Conservation (phyloP, 2,113 vertebrate genomes). For the Catharus fuscescens region DNA sequence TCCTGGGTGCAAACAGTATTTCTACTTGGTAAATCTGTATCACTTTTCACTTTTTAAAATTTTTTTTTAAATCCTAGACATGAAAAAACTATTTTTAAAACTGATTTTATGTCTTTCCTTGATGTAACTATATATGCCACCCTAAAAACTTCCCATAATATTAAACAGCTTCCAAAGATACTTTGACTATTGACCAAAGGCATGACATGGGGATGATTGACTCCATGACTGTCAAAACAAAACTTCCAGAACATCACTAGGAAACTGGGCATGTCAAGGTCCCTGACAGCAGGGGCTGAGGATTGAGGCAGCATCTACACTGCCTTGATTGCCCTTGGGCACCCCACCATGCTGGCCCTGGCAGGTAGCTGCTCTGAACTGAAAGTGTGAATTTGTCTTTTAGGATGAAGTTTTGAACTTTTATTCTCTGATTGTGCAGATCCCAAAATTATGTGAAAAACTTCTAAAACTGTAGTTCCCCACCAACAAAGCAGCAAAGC, state of each 20-base stretch:
- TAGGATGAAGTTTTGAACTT: background rate
- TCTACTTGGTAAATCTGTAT: background rate
- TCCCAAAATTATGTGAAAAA: background rate
- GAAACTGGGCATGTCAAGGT: background rate
- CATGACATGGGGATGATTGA: rapidly evolving
- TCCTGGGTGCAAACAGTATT: background rate
- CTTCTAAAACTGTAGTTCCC: background rate
- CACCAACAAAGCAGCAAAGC: background rate
- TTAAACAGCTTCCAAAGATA: background rate
- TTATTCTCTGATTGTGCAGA: background rate
- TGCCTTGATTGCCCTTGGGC: background rate
- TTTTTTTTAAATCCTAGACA: background rate
- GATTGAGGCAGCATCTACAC: background rate
- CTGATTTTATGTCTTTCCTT: background rate
- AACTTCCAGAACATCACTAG: background rate
- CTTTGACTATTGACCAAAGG: background rate
- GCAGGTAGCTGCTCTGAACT: background rate
- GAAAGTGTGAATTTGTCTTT: background rate
- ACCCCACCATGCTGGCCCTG: rapidly evolving
- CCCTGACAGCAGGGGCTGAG: background rate
- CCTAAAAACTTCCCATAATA: background rate
- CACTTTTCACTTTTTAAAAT: background rate
- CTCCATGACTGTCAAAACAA: background rate
- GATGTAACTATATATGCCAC: background rate
- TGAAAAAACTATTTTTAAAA: background rate